Base-by-base conservation (phyloP, 2,797 vertebrate genomes). In the Rhabdomys pumilio region DNA sequence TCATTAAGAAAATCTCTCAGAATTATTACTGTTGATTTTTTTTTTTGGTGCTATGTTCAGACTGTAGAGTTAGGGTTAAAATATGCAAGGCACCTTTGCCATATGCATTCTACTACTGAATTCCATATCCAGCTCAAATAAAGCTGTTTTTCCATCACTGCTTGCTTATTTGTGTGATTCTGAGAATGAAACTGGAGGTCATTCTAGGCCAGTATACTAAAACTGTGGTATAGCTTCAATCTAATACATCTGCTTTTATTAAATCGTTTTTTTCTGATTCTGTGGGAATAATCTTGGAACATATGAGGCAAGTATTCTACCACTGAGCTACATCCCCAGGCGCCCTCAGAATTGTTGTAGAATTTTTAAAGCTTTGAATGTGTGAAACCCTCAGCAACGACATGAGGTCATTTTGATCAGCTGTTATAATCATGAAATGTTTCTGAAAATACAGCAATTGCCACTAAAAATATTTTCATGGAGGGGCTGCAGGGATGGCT, bases 381-480 rank as follows among this genome's bases (percentile, higher is more conserved):
- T 94, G 67, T 6, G 57, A 94, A 82, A 84, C 34, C 20, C 47
- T 73, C 61, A 65, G 81, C 34, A 72, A 93, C 61, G 63, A 75
- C 13, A 88, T 82, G 44, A 93, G 87, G 89, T 86, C 81, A 95
- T 86, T 85, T 55, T 34, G 75, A 69, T 20, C n/a, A 80, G 24
- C 59, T 77, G 61, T 34, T 82, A 41, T 12, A 93, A 87, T 87
- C n/a, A 76, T 11, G 90, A 90, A 83, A 80, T 41, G 24, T 55
- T 94, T 94, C 59, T 82, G 22, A 73, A 90, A 90, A 82, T 14
- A 73, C 55, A 41, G 34, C 79, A 15, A 38, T 79, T 87, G 17
- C 5, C 34, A 72, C 92, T 80, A 57, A 90, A 93, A 85, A 77
- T 76, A 63, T 38, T 55, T 91, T 90, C 73, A 50, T 67, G 44